Conservation (phyloP, 1,140 invertebrate species). For the Kradibia gibbosae region DNA sequence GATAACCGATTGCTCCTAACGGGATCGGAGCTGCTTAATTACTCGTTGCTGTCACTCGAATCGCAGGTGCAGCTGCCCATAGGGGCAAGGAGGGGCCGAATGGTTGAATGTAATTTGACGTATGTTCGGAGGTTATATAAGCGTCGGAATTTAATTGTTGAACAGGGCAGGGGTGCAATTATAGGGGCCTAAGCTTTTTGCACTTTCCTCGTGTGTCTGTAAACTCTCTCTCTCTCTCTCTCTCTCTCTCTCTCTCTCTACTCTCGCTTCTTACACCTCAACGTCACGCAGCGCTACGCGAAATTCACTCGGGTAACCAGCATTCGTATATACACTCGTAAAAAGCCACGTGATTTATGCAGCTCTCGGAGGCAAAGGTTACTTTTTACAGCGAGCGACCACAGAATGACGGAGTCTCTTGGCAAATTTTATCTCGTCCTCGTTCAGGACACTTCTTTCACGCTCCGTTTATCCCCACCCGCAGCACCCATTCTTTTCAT, state of each 20-base stretch:
- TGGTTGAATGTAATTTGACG: constrained; percentile 48
- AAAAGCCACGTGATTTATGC: constrained; percentile 38
- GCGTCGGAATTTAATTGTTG: constrained; percentile 16
- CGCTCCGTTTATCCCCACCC: constrained; percentile 5
- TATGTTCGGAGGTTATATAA: constrained; percentile 37
- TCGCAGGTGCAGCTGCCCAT: constrained; percentile 21
- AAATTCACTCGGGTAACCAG: constrained; percentile 40
- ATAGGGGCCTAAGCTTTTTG: too few relatives aligned
- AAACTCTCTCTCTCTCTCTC: too few relatives aligned
- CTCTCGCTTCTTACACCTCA: too few relatives aligned
- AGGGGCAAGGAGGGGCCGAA: neutral
- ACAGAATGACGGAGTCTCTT: constrained; percentile 16
- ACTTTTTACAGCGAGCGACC: constrained; percentile 23
- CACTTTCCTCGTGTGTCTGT: too few relatives aligned
- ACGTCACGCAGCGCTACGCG: constrained; percentile 41
- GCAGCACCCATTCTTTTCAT: neutral
- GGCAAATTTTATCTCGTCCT: constrained; percentile 38
- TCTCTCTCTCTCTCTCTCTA: too few relatives aligned
- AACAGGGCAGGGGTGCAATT: constrained; percentile 7
- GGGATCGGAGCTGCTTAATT: constrained; percentile 37
- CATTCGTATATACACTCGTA: constrained; percentile 30
- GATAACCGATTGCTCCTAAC: constrained; percentile 44
- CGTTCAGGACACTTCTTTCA: constrained; percentile 37
- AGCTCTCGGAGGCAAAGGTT: constrained; percentile 26
- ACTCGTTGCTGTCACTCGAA: neutral